A percentile compares a stretch with the other conserved stretches of the same genome.
These are phyloP conservation scores for Anomalospiza imberbis DNA, from an alignment of 2,797 vertebrate species.

Conservation along the genomic window DNA sequence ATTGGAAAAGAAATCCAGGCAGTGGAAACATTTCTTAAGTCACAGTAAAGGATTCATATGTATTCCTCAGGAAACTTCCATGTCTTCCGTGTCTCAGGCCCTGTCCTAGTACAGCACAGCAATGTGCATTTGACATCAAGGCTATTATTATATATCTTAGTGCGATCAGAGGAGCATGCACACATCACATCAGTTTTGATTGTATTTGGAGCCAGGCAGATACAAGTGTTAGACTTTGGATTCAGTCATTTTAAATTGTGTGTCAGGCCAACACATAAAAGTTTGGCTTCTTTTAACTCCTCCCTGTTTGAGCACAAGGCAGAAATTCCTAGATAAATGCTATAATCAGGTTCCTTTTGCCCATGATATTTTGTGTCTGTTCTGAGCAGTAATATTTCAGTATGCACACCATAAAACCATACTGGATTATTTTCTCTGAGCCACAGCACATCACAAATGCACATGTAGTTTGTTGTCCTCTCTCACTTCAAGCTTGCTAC, in stretches of 20 bases:
- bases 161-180: neutral
- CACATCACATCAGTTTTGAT: neutral
- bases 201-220: neutral
- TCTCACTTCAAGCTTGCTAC: neutral
- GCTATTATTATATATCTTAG: accelerated
- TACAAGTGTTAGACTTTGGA: neutral
- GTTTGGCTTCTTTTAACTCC: neutral
- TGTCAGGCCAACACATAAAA: neutral
- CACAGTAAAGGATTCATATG: neutral
- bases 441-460: neutral
- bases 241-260: neutral
- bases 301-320: neutral
- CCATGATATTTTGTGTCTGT: neutral
- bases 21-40: neutral
- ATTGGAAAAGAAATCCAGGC: conserved; percentile 25
- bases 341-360: neutral
- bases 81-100: neutral
- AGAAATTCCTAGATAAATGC: neutral
- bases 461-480: neutral
- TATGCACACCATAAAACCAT: neutral
- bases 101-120: neutral
- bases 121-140: accelerated
- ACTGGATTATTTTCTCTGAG: neutral
- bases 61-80: neutral
- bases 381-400: neutral